Evolutionary conservation across 23 tunicate species (phyloP), one percentile per base, ranked within the genome.

Genomic region (Ciona savignyi): DNA sequence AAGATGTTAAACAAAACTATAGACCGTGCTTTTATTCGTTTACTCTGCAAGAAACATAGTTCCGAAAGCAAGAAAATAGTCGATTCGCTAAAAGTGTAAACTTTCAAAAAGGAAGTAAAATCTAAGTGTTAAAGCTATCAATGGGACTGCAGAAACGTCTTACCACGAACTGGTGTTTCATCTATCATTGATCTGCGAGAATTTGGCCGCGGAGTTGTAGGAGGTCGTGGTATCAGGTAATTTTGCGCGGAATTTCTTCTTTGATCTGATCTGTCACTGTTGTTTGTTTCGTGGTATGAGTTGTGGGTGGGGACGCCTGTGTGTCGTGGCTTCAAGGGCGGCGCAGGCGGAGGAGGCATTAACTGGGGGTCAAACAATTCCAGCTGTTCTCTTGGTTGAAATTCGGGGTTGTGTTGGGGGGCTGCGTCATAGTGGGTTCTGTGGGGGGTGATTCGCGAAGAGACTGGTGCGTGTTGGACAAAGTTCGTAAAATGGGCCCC

Each of bases 341-440:
- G 93, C 22, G 76, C 69, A 0, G 85, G 80, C n/a, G 93, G 93
- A 23, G 93, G 93, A 24, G 93, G 93, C 93, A 86, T 86, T 4
- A 86, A 60, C 35, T 81, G 78, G 28, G 78, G 85, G 3, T 67
- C 56, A 15, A 9, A 42, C 56, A 42, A 15, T 15, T 42, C 11
- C 56, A 42, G 9, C 15, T 26, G 74, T 32, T 64, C 68, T 25
- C 6, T 23, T 9, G 11, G 68, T 4, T 64, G 68, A 21, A 25
- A 64, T 4, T 64, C 27, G 22, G 68, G 15, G 56, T 42, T 42
- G 9, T 42, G 56, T 42, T 42, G 56, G 15, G 9, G 56, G 11
- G 9, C 56, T 15, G 9, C 11, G 9, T 42, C 56, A 15, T 42
- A 42, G 9, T 9, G 11, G 56, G 56, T 6, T 42, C 56, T 42